These are phyloP conservation scores for Lagodon rhomboides DNA, from an alignment of 2,797 vertebrate genomes.

Conservation along the genomic window DNA sequence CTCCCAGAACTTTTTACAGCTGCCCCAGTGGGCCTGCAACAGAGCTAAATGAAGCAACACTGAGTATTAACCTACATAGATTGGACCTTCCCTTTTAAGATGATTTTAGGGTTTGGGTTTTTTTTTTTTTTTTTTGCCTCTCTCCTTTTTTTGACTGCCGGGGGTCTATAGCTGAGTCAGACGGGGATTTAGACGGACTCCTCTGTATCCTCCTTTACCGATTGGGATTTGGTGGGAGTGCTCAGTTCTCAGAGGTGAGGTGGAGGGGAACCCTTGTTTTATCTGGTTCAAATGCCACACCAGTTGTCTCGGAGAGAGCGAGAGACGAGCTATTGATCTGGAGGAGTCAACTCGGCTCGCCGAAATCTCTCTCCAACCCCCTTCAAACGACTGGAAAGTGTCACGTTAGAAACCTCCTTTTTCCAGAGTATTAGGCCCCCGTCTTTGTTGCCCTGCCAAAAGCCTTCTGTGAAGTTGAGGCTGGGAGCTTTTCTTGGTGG, in stretches of 20 bases:
- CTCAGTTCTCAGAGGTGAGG: conserved; percentile 84
- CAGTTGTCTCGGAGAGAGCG: conserved; percentile 83
- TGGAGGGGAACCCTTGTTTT: conserved; percentile 85
- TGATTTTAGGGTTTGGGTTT: conserved; percentile 56
- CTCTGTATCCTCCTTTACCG: conserved; percentile 83
- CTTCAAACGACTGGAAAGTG: conserved; percentile 82
- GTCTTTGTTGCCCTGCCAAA: conserved; percentile 68
- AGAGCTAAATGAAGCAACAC: conserved; percentile 80
- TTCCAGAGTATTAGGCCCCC: conserved; percentile 76
- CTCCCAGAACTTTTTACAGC: conserved; percentile 76
- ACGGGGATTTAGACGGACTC: conserved; percentile 82
- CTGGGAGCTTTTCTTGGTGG: conserved; percentile 43
- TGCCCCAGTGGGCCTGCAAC: conserved; percentile 71
- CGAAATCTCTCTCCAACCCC: conserved; percentile 82
- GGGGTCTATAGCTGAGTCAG: conserved; percentile 76
- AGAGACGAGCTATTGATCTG: conserved; percentile 88
- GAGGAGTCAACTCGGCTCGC: conserved; percentile 82
- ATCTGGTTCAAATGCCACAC: conserved; percentile 89
- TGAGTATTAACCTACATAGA: conserved; percentile 83
- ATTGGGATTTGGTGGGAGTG: conserved; percentile 82
- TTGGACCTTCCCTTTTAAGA: conserved; percentile 78
- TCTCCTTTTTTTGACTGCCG: conserved; percentile 61
- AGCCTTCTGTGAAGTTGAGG: conserved; percentile 70
- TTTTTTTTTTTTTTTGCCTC: conserved; percentile 29
- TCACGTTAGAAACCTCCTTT: conserved; percentile 83